Percentiles rank a stretch among this genome's conserved stretches.
Evolutionary conservation across 2,113 vertebrate species (phyloP).

Genomic region (Thunnus maccoyii): DNA sequence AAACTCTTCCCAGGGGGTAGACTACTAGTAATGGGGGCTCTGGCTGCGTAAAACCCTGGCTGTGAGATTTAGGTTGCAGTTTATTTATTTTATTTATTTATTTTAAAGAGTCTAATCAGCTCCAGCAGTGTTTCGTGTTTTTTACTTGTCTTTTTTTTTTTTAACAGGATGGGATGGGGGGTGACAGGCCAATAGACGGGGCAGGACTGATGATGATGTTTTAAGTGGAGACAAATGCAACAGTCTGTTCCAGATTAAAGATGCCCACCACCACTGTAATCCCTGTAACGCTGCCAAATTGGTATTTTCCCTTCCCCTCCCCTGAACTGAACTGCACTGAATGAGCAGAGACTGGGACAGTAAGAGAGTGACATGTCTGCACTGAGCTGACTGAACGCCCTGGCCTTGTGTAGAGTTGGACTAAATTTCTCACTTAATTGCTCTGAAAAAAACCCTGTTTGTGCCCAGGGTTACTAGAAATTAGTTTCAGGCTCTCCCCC

Average conservation of each 20-base stretch:
- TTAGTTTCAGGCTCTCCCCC: not conserved
- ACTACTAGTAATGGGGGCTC: slow-evolving; percentile 66
- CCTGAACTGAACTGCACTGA: slow-evolving; percentile 35
- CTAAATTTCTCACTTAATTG: slow-evolving; percentile 1
- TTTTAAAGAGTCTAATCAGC: slow-evolving; percentile 73
- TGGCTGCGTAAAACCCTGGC: slow-evolving; percentile 56
- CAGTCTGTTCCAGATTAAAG: slow-evolving; percentile 81
- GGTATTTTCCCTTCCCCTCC: slow-evolving; percentile 65
- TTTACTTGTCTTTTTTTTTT: slow-evolving; percentile 19
- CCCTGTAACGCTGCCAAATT: slow-evolving; percentile 74
- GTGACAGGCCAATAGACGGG: slow-evolving; percentile 42
- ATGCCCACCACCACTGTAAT: slow-evolving; percentile 73
- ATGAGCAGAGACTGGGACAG: slow-evolving; percentile 26
- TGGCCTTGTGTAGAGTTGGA: not conserved
- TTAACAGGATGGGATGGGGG: slow-evolving; percentile 24
- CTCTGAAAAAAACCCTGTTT: not conserved
- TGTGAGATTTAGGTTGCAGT: slow-evolving; percentile 68
- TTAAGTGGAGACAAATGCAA: slow-evolving; percentile 77
- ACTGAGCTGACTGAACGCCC: slow-evolving; percentile 9
- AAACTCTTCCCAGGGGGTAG: slow-evolving; percentile 68
- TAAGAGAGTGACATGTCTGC: not conserved
- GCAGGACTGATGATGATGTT: slow-evolving; percentile 58
- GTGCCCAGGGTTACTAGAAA: not conserved
- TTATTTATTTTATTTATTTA: slow-evolving; percentile 70
- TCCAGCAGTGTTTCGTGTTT: slow-evolving; percentile 56